Conservation (phyloP, 2,888 invertebrate genomes). For the Dryobota labecula region DNA sequence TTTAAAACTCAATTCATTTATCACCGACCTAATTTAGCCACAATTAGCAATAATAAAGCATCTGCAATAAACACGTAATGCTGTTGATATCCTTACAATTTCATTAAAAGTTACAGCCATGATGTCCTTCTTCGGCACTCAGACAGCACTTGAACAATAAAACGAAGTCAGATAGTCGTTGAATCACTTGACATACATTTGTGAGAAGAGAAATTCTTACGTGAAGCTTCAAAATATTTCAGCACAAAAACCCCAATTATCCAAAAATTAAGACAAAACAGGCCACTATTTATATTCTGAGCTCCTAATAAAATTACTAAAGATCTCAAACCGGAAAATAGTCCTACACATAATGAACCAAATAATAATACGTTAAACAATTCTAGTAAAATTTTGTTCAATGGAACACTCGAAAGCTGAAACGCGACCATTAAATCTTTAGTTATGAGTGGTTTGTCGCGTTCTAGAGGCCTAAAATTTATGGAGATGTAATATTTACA, state of each 20-base stretch:
- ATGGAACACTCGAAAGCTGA: slow-evolving; percentile 18
- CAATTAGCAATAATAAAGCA: slow-evolving; percentile 77
- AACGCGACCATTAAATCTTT: slow-evolving; percentile 36
- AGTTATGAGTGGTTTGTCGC: slow-evolving; percentile 1
- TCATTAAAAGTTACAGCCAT: slow-evolving; percentile 79
- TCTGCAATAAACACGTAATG: slow-evolving; percentile 74
- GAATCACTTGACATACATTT: slow-evolving; percentile 86
- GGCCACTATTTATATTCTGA: neutral
- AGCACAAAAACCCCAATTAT: slow-evolving; percentile 38
- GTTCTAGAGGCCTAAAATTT: slow-evolving; percentile 29
- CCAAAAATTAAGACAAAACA: neutral
- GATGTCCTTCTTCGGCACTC: slow-evolving; percentile 80
- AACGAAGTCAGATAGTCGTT: slow-evolving; percentile 79
- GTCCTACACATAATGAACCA: slow-evolving; percentile 3
- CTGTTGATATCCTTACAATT: slow-evolving; percentile 80
- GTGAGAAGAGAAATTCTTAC: slow-evolving; percentile 70
- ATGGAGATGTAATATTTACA: slow-evolving; percentile 37
- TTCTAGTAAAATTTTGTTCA: slow-evolving; percentile 15
- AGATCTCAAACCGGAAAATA: neutral
- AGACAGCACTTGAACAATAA: slow-evolving; percentile 83
- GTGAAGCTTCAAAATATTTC: slow-evolving; percentile 56
- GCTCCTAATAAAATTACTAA: slow-evolving; percentile 1
- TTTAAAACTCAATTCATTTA: slow-evolving; percentile 65
- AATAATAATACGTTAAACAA: slow-evolving; percentile 26
- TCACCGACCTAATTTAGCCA: slow-evolving; percentile 73